These are phyloP conservation scores for Oreortyx pictus DNA, from an alignment of 2,797 vertebrate species.

Conservation along the genomic window DNA sequence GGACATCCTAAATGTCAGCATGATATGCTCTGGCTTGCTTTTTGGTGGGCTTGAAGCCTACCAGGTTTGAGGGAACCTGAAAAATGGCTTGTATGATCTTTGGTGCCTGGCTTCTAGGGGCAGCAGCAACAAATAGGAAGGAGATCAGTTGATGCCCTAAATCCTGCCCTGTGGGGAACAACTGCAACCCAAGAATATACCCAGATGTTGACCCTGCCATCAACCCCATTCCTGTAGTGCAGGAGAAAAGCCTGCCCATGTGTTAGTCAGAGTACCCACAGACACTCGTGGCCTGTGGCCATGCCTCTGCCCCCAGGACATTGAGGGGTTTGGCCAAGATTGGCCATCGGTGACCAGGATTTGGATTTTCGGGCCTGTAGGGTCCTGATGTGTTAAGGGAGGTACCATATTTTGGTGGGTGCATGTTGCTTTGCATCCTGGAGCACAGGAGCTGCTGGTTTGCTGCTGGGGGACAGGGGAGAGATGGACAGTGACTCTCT, in stretches of 20 bases:
- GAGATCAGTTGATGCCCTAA: not conserved
- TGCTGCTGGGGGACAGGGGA: not conserved
- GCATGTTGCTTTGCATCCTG: rapidly evolving
- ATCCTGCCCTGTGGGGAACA: not conserved
- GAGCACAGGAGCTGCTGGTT: not conserved
- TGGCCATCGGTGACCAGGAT: not conserved
- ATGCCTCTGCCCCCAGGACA: not conserved
- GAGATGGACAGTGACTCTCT: not conserved
- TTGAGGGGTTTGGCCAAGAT: not conserved
- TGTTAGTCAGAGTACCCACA: not conserved
- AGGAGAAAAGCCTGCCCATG: not conserved
- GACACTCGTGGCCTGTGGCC: not conserved
- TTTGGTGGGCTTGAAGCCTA: not conserved
- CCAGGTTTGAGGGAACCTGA: not conserved
- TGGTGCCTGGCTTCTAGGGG: not conserved
- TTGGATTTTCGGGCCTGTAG: not conserved
- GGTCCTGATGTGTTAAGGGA: not conserved
- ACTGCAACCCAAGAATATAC: not conserved
- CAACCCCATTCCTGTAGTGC: not conserved
- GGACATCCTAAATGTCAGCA: not conserved
- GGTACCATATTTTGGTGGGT: not conserved
- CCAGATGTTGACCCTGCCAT: not conserved
- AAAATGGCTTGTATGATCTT: not conserved
- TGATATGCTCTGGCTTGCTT: not conserved
- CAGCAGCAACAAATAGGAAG: not conserved